Base-by-base conservation (phyloP, 2,113 vertebrate species). In the Charina bottae region DNA sequence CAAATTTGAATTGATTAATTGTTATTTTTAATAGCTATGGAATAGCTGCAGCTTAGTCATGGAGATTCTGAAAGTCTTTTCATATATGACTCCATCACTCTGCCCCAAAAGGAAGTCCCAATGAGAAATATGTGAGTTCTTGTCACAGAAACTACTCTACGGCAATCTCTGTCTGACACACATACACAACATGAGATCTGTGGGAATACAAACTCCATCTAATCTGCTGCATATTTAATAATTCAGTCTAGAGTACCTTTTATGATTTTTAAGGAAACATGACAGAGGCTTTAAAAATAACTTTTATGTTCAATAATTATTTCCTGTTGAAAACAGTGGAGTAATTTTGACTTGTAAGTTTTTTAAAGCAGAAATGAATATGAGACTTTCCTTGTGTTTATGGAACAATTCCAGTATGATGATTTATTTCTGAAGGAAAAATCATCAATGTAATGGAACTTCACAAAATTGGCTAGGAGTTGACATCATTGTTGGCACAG, bases 351-450 rank as follows among this genome's bases (percentile, higher is more conserved):
- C 33, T 91, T 54, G 23, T 13, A 55, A 78, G 0, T 2, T 92
- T 64, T 8, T 46, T 62, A 5, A 92, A 1, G 26, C 6, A 11
- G 12, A 72, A 2, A 72, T 7, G n/a, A 72, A 37, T 33, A 0
- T 89, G 24, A 64, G 4, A 17, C 6, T 89, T 9, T 53, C 3
- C 8, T 56, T 10, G 0, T 19, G 91, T 19, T 91, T 53, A 33
- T n/a, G 83, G 53, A 91, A 64, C 60, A 54, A 84, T 94, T 92
- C 46, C 78, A n/a, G 49, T 87, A 68, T 0, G 55, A 85, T 28
- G 85, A 60, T 33, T 49, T 0, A 56, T 90, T 86, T 3, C 1
- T 0, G 11, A 87, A 0, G 4, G 3, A 93, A 3, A 72, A 92
- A 92, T 89, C 2, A 42, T 46, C 33, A 7, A 21, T 1, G 3